Conservation (phyloP, 1,140 invertebrate species). For the Globodera rostochiensis region DNA sequence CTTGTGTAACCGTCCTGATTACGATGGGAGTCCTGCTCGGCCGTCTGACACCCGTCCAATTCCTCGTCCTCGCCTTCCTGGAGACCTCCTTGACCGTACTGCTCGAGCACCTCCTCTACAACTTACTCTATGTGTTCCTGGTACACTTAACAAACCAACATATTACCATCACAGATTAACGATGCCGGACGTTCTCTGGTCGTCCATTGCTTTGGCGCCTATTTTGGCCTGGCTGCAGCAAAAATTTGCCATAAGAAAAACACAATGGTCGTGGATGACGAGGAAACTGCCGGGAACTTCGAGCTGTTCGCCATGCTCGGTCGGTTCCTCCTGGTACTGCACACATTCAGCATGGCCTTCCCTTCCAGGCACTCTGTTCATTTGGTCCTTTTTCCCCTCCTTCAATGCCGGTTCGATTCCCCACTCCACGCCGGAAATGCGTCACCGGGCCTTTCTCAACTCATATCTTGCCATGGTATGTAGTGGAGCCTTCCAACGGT, state of each 20-base stretch:
- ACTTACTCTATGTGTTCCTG: conserved; percentile 39
- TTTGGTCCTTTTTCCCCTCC: conserved; percentile 69
- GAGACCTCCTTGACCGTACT: conserved; percentile 67
- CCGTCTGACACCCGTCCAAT: conserved; percentile 66
- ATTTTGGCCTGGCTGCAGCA: conserved; percentile 74
- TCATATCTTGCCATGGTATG: conserved; percentile 68
- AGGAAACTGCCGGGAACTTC: conserved; percentile 51
- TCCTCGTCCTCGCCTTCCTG: conserved; percentile 68
- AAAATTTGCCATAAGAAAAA: conserved; percentile 47
- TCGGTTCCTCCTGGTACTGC: conserved; percentile 4
- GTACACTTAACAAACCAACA: too few species aligned
- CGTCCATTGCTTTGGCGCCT: conserved; percentile 91
- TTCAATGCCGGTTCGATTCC: conserved; percentile 66
- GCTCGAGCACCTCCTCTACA: conserved; percentile 68
- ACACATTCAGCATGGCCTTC: conserved; percentile 4
- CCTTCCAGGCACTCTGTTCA: conserved; percentile 66
- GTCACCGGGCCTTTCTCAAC: conserved; percentile 69
- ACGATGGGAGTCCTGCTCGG: conserved; percentile 71
- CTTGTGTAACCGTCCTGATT: conserved; percentile 69
- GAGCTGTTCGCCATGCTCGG: conserved; percentile 65
- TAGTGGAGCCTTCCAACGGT: neutral
- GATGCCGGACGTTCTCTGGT: conserved; percentile 84
- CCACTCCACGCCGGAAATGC: conserved; percentile 56
- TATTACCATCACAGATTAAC: conserved; percentile 67
- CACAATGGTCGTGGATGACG: conserved; percentile 53